phyloP scores from a whole-genome alignment of 2,113 vertebrate species.

The Malaclemys terrapin region DNA sequence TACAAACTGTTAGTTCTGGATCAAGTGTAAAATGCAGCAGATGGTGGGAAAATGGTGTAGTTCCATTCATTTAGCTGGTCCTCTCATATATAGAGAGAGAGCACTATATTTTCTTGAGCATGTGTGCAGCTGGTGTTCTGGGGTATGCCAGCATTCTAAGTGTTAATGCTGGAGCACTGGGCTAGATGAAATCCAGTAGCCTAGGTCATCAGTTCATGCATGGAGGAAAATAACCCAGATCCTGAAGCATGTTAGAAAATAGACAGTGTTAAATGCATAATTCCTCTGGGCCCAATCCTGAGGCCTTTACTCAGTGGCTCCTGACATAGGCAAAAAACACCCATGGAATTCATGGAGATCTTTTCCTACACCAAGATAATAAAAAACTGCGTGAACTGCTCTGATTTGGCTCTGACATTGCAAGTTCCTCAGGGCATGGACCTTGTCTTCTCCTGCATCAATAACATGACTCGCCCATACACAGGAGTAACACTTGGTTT shows the following conservation, averaged over 20 bases:
- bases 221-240: not conserved
- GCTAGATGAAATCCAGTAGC: not conserved
- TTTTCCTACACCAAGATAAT: not conserved
- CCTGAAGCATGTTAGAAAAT: not conserved
- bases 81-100: not conserved
- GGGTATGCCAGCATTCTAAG: not conserved
- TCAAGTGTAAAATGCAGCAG: conserved; percentile 4
- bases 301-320: not conserved
- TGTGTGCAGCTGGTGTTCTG: not conserved
- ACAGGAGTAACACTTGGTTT: not conserved
- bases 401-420: not conserved
- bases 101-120: not conserved
- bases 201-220: not conserved
- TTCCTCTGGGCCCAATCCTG: accelerated
- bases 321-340: not conserved
- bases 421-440: not conserved
- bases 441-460: not conserved
- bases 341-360: not conserved
- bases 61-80: not conserved
- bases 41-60: not conserved
- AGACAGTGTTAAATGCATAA: not conserved
- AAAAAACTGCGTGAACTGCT: not conserved
- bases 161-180: not conserved
- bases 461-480: not conserved
- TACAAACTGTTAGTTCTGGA: not conserved